Conservation (phyloP, 2,797 vertebrate species). For the Epinephelus awoara region DNA sequence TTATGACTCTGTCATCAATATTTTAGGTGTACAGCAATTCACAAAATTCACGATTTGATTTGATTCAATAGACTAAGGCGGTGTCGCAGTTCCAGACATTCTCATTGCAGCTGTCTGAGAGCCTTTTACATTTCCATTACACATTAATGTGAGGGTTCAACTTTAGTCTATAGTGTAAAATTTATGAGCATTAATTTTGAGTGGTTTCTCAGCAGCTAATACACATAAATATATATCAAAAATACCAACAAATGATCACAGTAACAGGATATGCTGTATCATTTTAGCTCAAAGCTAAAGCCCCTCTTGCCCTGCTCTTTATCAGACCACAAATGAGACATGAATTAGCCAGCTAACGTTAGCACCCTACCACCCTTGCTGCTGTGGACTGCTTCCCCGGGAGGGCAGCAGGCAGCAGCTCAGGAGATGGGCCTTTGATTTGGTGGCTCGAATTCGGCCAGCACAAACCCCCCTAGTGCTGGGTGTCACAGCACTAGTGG, state of each 20-base stretch:
- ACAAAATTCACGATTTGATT: constrained; percentile 21
- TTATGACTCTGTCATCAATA: constrained; percentile 38
- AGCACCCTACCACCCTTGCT: no score
- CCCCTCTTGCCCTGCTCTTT: no score
- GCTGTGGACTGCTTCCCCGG: no score
- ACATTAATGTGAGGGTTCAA: background rate
- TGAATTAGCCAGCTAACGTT: no score
- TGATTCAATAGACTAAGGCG: background rate
- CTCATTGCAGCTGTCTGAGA: background rate
- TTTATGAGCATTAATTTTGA: background rate
- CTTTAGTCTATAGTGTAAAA: background rate
- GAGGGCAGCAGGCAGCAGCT: no score
- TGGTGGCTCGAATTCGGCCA: no score
- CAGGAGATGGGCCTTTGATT: no score
- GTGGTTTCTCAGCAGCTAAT: background rate
- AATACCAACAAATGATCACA: background rate
- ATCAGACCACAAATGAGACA: no score
- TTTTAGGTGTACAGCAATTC: constrained; percentile 17
- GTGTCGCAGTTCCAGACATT: background rate
- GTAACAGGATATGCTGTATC: background rate
- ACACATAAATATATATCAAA: background rate
- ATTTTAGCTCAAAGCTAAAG: no score
- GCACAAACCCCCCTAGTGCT: no score
- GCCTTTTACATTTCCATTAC: background rate
- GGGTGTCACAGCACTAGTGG: no score